Evolutionary conservation across 2,888 invertebrate species (phyloP), one percentile per base, ranked within the genome.

Genomic region (Pyrochroa serraticornis): DNA sequence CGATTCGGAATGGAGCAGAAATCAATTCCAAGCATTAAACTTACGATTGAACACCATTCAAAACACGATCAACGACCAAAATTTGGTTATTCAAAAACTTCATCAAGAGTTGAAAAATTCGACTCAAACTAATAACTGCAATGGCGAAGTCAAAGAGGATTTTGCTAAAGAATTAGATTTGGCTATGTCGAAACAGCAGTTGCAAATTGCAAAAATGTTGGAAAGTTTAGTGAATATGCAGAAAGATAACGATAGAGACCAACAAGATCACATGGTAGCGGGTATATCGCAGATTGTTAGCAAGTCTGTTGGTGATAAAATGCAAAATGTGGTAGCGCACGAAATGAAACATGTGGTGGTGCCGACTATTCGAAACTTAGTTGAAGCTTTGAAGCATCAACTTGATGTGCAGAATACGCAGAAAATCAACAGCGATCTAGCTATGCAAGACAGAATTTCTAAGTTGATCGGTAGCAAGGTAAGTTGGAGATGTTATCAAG

Each of bases 381-480:
- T 93, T 54, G 92, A 93, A 70, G 87, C 88, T 13, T 81, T 93
- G 8, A 89, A 89, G 58, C 82, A 84, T 47, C 88, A 92, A 71
- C 80, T 95, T 65, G 89, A 90, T 71, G 79, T 83, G 67, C 92
- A 92, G 73, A 83, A 93, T 61, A 84, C 87, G 33, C 84, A 85
- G 77, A 91, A 90, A 81, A 82, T 91, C 64, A 85, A 86, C 65
- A 88, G 90, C 51, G 93, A 94, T 80, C 80, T 84, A 43, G 82
- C 91, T 68, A 80, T 95, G 37, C 85, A 89, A 60, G 92, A 94
- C 49, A 93, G 90, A 77, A 87, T 95, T 61, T 83, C 85, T 14
- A 92, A 93, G 71, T 82, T 93, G 41, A 86, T 92, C 71, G 87
- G 85, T 70, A 92, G 90, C 77, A 90, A 92, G 85, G 92, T 91